A percentile compares a stretch with the other conserved stretches of the same genome.
phyloP scores from a whole-genome alignment of 1,140 invertebrate genomes.

The Drosophila aff. region DNA sequence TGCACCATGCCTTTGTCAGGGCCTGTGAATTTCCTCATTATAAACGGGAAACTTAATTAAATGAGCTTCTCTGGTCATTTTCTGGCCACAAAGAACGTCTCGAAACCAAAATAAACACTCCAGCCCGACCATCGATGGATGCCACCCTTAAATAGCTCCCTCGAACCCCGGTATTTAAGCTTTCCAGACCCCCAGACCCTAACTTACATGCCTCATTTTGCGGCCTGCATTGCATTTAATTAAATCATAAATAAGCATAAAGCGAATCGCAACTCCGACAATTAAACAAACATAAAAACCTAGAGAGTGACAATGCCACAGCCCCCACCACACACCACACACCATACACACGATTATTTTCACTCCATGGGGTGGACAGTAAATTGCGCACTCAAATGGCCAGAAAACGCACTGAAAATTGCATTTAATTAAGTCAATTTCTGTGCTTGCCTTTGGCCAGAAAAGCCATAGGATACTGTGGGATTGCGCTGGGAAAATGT shows the following conservation, averaged over 20 bases:
- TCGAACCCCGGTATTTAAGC: conserved; percentile 2
- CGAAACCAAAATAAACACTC: conserved; percentile 75
- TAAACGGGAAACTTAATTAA: conserved; percentile 49
- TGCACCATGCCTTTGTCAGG: conserved; percentile 3
- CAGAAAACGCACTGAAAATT: conserved; percentile 74
- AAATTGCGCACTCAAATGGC: conserved; percentile 77
- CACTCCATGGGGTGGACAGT: conserved; percentile 45
- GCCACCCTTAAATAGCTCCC: conserved; percentile 37
- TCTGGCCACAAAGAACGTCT: conserved; percentile 63
- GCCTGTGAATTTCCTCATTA: conserved; percentile 45
- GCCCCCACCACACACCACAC: conserved; percentile 12
- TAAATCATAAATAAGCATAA: conserved; percentile 84
- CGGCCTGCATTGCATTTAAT: conserved; percentile 72
- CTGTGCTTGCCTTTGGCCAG: conserved; percentile 21
- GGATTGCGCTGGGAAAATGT: conserved; percentile 18
- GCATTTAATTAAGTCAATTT: conserved; percentile 81
- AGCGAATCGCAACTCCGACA: conserved; percentile 72
- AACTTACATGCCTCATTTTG: conserved; percentile 63
- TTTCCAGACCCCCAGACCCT: not conserved
- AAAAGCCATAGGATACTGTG: conserved; percentile 49
- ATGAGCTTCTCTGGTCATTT: conserved; percentile 56
- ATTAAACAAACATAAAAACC: conserved; percentile 82
- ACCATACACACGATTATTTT: conserved; percentile 6
- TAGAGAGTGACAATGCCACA: conserved; percentile 60
- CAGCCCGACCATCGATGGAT: conserved; percentile 41